Base-by-base conservation (phyloP, 2,797 vertebrate species). In the Etheostoma nigrum region DNA sequence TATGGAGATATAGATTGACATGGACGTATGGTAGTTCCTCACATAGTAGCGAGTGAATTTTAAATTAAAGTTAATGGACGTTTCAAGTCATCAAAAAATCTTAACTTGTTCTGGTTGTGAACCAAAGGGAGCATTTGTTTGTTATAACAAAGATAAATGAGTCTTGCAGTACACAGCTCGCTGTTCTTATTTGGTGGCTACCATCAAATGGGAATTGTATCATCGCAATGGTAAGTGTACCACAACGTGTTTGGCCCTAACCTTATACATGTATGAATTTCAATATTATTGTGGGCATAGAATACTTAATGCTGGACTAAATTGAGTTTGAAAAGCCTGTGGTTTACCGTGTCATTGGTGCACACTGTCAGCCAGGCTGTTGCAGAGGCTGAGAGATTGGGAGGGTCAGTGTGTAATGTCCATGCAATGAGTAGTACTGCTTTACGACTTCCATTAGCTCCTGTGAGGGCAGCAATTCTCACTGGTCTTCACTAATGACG, bases 371-470 rank as follows among this genome's bases (percentile, higher is more conserved):
- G 91, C 89, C 91, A 82, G 78, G n/a, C n/a, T n/a, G n/a, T 90
- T 88, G 89, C 88, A 84, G 83, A 36, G 77, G 74, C 92, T 91
- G 91, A 92, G 82, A 87, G 91, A 91, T 90, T 83, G 92, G 91
- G 90, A 88, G 90, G 94, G 92, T 94, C 93, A 94, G 36, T 90
- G 91, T 90, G 90, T 92, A 93, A 92, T 89, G 92, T 93, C 90
- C 86, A 64, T 91, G 88, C 81, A 88, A 91, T 92, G 91, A 93
- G 91, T 87, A 86, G 84, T 72, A 82, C 88, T 90, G 89, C 88
- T 94, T 94, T 93, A 94, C 86, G 92, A 93, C 91, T 92, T 94
- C 92, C 92, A 94, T 94, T 94, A 94, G 89, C 90, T 89, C 89
- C 84, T 65, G 83, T 74, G 85, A 62, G 79, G 90, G 90, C 91